Evolutionary conservation across 2,888 invertebrate genomes (phyloP).

Genomic region (Apodemia duryi): DNA sequence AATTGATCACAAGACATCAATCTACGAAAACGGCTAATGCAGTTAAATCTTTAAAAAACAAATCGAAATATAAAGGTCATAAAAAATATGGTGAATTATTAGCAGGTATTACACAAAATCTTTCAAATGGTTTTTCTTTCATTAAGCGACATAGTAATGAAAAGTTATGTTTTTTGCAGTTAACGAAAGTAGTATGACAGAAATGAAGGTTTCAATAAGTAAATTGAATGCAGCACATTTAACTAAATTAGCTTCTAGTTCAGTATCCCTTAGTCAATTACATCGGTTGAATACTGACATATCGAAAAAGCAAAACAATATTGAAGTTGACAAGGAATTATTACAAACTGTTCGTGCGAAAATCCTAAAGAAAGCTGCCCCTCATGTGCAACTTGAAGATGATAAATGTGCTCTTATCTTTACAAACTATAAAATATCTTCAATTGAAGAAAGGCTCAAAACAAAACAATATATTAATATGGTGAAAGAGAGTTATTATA

Average conservation of each 20-base stretch:
- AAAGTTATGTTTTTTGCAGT: conserved; percentile 66
- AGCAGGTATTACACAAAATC: conserved; percentile 73
- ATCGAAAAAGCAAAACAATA: conserved; percentile 41
- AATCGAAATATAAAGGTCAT: conserved; percentile 61
- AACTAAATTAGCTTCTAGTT: conserved; percentile 80
- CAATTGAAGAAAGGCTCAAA: conserved; percentile 51
- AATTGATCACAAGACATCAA: conserved; percentile 53
- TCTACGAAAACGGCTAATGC: conserved; percentile 65
- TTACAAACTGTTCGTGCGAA: conserved; percentile 64
- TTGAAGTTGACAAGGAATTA: conserved; percentile 63
- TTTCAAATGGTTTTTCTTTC: background rate
- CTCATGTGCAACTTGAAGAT: conserved; percentile 52
- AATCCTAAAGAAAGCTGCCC: conserved; percentile 49
- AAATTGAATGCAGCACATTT: conserved; percentile 83
- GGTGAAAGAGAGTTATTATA: conserved; percentile 71
- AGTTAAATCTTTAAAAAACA: conserved; percentile 58
- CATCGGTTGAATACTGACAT: conserved; percentile 73
- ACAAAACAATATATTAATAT: conserved; percentile 57
- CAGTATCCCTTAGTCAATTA: conserved; percentile 78
- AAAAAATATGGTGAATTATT: conserved; percentile 84
- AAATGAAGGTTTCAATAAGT: conserved; percentile 83
- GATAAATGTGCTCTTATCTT: conserved; percentile 68
- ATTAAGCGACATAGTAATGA: background rate
- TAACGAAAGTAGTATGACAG: conserved; percentile 79
- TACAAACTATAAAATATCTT: conserved; percentile 52